phyloP scores from a whole-genome alignment of 2,797 vertebrate species.

The Bovichtus diacanthus region DNA sequence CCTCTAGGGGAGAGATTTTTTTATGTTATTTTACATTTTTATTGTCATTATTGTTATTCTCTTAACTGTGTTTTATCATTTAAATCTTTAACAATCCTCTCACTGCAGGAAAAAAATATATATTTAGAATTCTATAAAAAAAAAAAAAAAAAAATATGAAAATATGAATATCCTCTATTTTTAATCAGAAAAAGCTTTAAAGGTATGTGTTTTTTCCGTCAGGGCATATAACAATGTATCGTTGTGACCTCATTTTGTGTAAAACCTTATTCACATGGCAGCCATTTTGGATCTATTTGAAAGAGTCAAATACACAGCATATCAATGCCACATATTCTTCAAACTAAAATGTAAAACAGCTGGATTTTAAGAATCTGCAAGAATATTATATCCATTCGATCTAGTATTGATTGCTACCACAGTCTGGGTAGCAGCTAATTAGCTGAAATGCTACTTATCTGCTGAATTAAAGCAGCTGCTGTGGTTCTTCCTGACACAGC shows the following conservation, averaged over 20 bases:
- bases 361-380: conserved; percentile 17
- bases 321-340: conserved; percentile 36
- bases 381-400: conserved; percentile 20
- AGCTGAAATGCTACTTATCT: conserved; percentile 8
- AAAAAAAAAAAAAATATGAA: conserved; percentile 75
- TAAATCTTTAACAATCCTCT: conserved; percentile 77
- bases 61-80: conserved; percentile 75
- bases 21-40: conserved; percentile 77
- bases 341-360: conserved; percentile 14
- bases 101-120: conserved; percentile 81
- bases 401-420: conserved; percentile 10
- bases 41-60: conserved; percentile 77
- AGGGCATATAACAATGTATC: conserved; percentile 78
- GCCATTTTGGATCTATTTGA: conserved; percentile 48
- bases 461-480: conserved; percentile 8
- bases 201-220: conserved; percentile 76
- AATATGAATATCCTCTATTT: conserved; percentile 83
- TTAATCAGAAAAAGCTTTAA: conserved; percentile 81
- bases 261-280: conserved; percentile 57
- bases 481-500: conserved; percentile 23
- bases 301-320: conserved; percentile 35
- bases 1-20: conserved; percentile 69
- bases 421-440: conserved; percentile 10
- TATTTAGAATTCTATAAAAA: conserved; percentile 82
- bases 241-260: conserved; percentile 79